Conservation (phyloP, 92 coral and sea anemone species). For the Heteractis magnifica region DNA sequence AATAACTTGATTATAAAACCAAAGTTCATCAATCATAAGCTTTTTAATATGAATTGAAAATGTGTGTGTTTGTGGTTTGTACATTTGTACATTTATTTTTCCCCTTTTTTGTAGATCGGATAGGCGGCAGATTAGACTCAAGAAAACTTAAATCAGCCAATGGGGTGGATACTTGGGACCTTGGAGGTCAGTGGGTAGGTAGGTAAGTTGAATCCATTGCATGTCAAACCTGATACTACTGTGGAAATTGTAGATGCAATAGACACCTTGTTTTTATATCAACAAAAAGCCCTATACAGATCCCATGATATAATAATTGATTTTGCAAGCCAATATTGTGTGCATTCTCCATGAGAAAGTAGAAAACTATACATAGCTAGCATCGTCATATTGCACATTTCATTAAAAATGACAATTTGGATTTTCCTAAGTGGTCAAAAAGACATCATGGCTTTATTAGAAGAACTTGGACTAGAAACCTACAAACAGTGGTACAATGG, state of each 20-base stretch:
- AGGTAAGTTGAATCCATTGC: slow-evolving; percentile 43
- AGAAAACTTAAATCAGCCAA: slow-evolving; percentile 63
- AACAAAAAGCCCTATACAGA: no score
- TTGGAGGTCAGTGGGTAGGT: slow-evolving; percentile 96
- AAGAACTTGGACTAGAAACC: slow-evolving; percentile 69
- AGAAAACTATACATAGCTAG: no score
- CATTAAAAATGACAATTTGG: not conserved
- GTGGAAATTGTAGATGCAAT: no score
- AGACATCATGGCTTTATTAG: slow-evolving; percentile 64
- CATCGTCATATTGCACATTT: no score
- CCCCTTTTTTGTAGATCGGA: slow-evolving; percentile 49
- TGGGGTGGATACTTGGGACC: slow-evolving; percentile 84
- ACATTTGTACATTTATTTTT: not conserved
- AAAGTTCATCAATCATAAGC: not conserved
- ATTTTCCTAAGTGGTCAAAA: slow-evolving; percentile 59
- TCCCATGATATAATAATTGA: no score
- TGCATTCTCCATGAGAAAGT: no score
- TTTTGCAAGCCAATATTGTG: no score
- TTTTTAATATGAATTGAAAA: not conserved
- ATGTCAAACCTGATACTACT: not conserved
- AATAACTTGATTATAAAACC: no score
- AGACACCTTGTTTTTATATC: no score
- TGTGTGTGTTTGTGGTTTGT: not conserved
- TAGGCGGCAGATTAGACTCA: slow-evolving; percentile 88
- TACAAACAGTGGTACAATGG: slow-evolving; percentile 85